A percentile compares a stretch with the other conserved stretches of the same genome.
phyloP scores from a whole-genome alignment of 1,140 invertebrate genomes.

The Pantala flavescens region DNA sequence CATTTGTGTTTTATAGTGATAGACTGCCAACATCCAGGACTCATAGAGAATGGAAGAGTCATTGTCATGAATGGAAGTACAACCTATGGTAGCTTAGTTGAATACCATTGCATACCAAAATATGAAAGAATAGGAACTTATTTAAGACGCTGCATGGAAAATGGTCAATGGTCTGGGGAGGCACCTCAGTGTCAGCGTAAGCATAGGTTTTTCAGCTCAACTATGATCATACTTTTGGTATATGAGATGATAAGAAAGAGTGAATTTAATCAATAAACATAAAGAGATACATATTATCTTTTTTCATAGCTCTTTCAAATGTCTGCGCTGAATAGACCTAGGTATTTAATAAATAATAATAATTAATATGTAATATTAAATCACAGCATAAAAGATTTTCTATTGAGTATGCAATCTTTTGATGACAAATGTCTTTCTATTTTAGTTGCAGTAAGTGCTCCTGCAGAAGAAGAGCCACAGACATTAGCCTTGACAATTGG shows the following conservation, averaged over 20 bases:
- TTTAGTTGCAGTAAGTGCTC: slow-evolving; percentile 26
- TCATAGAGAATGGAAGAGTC: slow-evolving; percentile 72
- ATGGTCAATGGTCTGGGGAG: slow-evolving; percentile 72
- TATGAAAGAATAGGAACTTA: slow-evolving; percentile 72
- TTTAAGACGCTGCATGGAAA: slow-evolving; percentile 68
- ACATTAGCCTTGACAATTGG: slow-evolving; percentile 66
- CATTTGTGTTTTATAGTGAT: slow-evolving; percentile 47
- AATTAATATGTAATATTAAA: too few relatives aligned
- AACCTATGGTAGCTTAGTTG: slow-evolving; percentile 65
- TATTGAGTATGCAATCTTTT: background rate
- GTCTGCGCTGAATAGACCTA: too few relatives aligned
- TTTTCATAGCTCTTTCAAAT: too few relatives aligned
- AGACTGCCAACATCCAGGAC: slow-evolving; percentile 65
- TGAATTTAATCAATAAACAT: slow-evolving; percentile 13
- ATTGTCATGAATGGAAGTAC: slow-evolving; percentile 77
- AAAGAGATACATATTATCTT: too few relatives aligned
- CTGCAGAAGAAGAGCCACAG: slow-evolving; percentile 53
- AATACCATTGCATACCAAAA: slow-evolving; percentile 80
- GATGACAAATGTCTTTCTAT: too few relatives aligned
- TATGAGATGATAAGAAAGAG: background rate
- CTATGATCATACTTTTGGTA: background rate
- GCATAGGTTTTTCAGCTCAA: slow-evolving; percentile 15
- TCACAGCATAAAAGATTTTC: background rate
- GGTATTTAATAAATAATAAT: too few relatives aligned
- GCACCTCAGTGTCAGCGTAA: slow-evolving; percentile 63